Base-by-base conservation (phyloP, 2,888 invertebrate genomes). In the Sinelater perroti region DNA sequence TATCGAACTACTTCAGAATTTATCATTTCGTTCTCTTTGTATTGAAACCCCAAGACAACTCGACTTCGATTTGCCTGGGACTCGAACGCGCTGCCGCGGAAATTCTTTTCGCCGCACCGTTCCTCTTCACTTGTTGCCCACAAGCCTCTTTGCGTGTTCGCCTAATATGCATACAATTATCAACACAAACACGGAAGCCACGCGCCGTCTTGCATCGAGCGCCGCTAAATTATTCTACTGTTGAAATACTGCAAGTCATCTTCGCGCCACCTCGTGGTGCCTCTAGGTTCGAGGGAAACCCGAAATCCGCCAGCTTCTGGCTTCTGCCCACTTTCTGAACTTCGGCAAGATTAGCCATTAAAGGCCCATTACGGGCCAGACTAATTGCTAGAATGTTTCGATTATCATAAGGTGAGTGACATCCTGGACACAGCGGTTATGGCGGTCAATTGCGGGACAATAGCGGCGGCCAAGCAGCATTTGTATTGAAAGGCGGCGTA, bases 241-340 rank as follows among this genome's bases (percentile, higher is more conserved):
- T 40, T 51, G 38, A 38, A 51, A 40, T 51, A 31, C 50, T 40
- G 50, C 50, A 51, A 51, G 50, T 51, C 50, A 51, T 40, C 40
- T 50, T 11, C 18, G 31, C 40, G 50, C 42, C 40, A 40, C 28
- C 30, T 40, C 26, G 47, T 24, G 24, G 33, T 21, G 8, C 1
- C 6, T 18, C 7, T 8, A 35, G 16, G n/a, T 35, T 2, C 1
- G 3, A n/a, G 6, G 36, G 10, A n/a, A 36, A n/a, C 1, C 18
- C 5, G 13, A n/a, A n/a, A 18, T 18, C 1, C 2, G 17, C n/a
- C 2, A 35, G 17, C 17, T 35, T 16, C 7, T 11, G 16, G 11
- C 17, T 35, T n/a, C 11, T 35, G 14, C 35, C 16, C 35, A 11
- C 14, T 10, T 16, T n/a, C n/a, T n/a, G n/a, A n/a, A n/a, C n/a